phyloP scores from a whole-genome alignment of 2,888 invertebrate genomes.

The Andrena dorsata region DNA sequence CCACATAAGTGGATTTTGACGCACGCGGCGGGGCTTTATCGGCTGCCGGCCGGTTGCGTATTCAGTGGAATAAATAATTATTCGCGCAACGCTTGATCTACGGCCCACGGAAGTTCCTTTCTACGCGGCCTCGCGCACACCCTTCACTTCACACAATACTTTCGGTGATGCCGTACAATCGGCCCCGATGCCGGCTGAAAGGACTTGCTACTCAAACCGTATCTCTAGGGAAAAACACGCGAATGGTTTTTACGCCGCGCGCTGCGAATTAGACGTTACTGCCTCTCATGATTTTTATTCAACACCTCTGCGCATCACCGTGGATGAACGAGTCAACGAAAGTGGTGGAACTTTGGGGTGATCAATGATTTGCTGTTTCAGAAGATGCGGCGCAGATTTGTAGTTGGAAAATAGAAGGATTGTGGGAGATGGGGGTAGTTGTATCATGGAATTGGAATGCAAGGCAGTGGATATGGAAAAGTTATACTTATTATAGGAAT shows the following conservation, averaged over 20 bases:
- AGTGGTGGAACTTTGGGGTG: too few species aligned
- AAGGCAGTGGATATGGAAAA: too few species aligned
- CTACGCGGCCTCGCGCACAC: conserved; percentile 69
- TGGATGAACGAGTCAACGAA: background rate
- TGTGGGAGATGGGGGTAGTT: too few species aligned
- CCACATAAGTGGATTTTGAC: conserved; percentile 35
- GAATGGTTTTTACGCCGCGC: background rate
- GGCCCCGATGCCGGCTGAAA: conserved; percentile 28
- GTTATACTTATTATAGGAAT: too few species aligned
- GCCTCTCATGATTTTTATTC: background rate
- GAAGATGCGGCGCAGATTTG: too few species aligned
- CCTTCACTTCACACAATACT: conserved; percentile 77
- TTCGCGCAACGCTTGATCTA: conserved; percentile 75
- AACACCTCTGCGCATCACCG: background rate
- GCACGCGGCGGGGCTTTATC: conserved; percentile 35
- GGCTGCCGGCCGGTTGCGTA: conserved; percentile 47
- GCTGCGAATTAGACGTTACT: background rate
- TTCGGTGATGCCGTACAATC: conserved; percentile 55
- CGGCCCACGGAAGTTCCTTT: conserved; percentile 75
- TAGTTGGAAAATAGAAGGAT: too few species aligned
- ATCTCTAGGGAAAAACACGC: background rate
- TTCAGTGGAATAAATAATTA: conserved; percentile 75
- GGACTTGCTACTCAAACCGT: conserved; percentile 25
- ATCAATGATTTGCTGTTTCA: too few species aligned
- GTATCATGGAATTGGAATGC: too few species aligned